Conservation (phyloP, 2,888 invertebrate species). For the Nephrotoma flavescens region DNA sequence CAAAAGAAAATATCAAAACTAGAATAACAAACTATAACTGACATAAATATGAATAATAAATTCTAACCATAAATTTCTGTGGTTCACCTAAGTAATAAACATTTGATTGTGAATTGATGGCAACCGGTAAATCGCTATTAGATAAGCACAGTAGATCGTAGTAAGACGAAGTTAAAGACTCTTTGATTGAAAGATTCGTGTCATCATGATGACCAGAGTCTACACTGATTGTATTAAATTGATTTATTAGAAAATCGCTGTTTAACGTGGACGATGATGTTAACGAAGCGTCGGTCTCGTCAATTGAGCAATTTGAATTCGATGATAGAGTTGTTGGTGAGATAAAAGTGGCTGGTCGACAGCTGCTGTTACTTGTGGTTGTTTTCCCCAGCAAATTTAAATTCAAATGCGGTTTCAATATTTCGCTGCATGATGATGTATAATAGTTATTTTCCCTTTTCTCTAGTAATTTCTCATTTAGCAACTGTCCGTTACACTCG, state of each 20-base stretch:
- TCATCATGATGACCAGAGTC: background rate
- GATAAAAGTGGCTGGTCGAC: background rate
- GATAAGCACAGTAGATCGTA: background rate
- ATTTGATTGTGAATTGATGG: background rate
- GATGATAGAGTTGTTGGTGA: constrained; percentile 6
- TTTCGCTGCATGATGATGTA: constrained; percentile 48
- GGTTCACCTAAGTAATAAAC: background rate
- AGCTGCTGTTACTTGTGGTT: background rate
- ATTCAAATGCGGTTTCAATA: constrained; percentile 40
- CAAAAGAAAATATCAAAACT: background rate
- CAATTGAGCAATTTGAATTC: background rate
- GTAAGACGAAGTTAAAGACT: background rate
- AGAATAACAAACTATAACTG: no score
- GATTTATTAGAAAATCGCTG: background rate
- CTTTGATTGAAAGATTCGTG: constrained; percentile 1
- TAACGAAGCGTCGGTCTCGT: background rate
- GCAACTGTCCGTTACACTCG: constrained; percentile 45
- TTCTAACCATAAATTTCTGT: background rate
- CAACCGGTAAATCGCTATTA: background rate
- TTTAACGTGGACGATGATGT: background rate
- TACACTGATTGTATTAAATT: background rate
- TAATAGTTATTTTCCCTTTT: constrained; percentile 57
- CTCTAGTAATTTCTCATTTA: constrained; percentile 54
- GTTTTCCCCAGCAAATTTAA: constrained; percentile 15
- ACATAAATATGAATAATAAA: background rate